Conservation (phyloP, 2,797 vertebrate species). For the Cygnus olor region DNA sequence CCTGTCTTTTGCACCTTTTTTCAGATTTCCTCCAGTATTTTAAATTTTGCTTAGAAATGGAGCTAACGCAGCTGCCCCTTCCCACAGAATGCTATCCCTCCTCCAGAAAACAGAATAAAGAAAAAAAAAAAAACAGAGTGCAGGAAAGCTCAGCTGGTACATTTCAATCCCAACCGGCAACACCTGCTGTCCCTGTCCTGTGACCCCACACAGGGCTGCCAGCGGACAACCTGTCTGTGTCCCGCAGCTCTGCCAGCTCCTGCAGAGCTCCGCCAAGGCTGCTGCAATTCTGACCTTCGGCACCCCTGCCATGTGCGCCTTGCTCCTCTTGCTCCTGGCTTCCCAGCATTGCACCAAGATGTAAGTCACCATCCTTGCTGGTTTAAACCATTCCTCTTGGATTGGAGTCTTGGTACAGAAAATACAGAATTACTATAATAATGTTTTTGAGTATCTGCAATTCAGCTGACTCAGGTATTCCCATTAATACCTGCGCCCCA, state of each 20-base stretch:
- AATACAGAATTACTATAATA: background rate
- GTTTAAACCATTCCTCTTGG: background rate
- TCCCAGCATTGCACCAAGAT: background rate
- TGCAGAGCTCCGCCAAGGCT: background rate
- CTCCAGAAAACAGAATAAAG: background rate
- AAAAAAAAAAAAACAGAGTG: accelerated
- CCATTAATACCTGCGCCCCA: background rate
- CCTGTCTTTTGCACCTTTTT: slow-evolving; percentile 24
- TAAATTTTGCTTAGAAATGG: background rate
- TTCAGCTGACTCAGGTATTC: background rate
- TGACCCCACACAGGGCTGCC: background rate
- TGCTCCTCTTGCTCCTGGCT: background rate
- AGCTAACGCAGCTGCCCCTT: slow-evolving; percentile 8
- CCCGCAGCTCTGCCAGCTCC: background rate
- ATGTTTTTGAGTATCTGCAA: background rate
- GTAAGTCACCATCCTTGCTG: background rate
- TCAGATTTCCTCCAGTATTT: slow-evolving; percentile 52
- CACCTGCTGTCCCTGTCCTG: slow-evolving; percentile 55
- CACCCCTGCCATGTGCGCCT: background rate
- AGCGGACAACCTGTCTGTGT: background rate
- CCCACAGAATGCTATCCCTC: background rate
- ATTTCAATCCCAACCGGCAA: background rate
- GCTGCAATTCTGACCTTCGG: background rate
- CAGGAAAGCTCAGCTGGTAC: slow-evolving; percentile 48
- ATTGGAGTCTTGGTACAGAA: background rate